phyloP scores from a whole-genome alignment of 2,888 invertebrate genomes.

The Coelopa pilipes region DNA sequence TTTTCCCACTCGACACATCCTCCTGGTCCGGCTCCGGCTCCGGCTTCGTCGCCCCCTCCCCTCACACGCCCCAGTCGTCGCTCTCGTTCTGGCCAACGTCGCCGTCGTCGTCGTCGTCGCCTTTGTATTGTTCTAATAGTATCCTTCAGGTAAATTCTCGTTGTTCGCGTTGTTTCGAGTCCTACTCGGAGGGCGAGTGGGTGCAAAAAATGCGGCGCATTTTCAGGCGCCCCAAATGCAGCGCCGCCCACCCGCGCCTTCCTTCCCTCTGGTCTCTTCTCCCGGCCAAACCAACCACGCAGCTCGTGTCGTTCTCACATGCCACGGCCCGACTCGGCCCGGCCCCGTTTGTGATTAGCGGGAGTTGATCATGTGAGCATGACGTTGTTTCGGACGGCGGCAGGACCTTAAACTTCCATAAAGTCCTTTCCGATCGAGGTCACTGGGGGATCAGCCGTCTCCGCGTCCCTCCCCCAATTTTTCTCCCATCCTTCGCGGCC shows the following conservation, averaged over 20 bases:
- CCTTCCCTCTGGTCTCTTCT: background rate
- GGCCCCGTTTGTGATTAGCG: background rate
- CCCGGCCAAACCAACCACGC: too few species aligned
- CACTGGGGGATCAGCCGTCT: background rate
- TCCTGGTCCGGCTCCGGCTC: background rate
- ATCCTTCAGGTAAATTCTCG: conserved; percentile 31
- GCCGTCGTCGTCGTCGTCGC: background rate
- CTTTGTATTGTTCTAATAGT: conserved; percentile 28
- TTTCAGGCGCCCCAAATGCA: background rate
- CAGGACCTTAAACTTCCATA: conserved; percentile 13
- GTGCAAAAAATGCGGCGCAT: background rate
- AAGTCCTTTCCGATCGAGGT: conserved; percentile 13
- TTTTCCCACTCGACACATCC: conserved; percentile 20
- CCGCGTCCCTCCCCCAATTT: background rate
- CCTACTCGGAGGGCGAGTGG: conserved; percentile 1
- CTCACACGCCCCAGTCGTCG: background rate
- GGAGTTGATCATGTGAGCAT: background rate
- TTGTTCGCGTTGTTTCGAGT: conserved; percentile 33
- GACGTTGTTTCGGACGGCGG: background rate
- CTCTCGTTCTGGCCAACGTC: background rate
- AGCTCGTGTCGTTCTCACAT: background rate
- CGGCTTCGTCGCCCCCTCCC: background rate
- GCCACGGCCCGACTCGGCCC: background rate
- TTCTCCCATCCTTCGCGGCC: too few species aligned
- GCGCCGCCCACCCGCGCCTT: background rate